A percentile compares a stretch with the other conserved stretches of the same genome.
Evolutionary conservation across 1,140 invertebrate species (phyloP).

Genomic region (Trypoxylus dichotomus): DNA sequence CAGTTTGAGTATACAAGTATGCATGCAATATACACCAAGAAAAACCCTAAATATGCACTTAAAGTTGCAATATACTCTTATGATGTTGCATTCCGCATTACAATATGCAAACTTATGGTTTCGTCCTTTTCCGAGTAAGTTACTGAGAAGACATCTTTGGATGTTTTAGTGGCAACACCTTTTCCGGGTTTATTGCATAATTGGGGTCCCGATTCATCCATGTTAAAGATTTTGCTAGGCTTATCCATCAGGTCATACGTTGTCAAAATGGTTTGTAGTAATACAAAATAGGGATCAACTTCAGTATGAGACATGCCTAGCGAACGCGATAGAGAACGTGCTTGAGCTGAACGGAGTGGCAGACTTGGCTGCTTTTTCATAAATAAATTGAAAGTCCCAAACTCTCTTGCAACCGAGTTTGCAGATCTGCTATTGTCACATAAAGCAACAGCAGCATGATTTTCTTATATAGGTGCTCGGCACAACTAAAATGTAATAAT

Average conservation of each 20-base stretch:
- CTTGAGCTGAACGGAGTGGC: not conserved
- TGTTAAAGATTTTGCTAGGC: conserved; percentile 50
- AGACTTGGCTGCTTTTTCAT: not conserved
- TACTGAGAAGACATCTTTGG: no score
- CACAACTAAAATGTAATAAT: not conserved
- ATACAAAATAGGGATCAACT: not conserved
- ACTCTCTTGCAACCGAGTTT: not conserved
- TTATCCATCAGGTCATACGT: conserved; percentile 42
- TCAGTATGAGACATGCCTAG: no score
- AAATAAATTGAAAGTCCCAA: not conserved
- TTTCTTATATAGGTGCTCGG: not conserved
- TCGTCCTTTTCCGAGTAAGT: no score
- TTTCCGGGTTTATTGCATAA: no score
- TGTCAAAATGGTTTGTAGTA: not conserved
- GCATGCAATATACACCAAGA: no score
- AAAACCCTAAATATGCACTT: no score
- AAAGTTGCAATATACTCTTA: no score
- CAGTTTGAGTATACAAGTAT: no score
- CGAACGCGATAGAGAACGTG: not conserved
- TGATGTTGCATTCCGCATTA: no score
- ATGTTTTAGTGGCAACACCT: no score
- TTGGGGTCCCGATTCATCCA: conserved; percentile 50
- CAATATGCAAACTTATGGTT: no score
- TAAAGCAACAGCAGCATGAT: not conserved
- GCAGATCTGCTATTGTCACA: not conserved